Evolutionary conservation across 2,797 vertebrate species (phyloP).

Genomic region (Lycodopsis pacificus): DNA sequence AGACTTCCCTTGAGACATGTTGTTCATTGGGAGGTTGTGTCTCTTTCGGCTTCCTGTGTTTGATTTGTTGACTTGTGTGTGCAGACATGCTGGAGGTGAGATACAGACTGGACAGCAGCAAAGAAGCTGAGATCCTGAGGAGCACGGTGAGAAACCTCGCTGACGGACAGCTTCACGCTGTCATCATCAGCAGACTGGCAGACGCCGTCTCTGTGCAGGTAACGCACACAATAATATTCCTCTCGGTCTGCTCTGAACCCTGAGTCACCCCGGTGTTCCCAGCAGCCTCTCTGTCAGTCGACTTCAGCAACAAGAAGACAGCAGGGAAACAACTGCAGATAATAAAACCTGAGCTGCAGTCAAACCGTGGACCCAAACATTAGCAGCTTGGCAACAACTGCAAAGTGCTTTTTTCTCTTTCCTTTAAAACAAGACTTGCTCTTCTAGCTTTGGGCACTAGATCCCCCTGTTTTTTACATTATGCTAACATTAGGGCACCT

Average conservation of each 20-base stretch:
- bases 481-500: background rate
- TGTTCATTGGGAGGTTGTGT: background rate
- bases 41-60: background rate
- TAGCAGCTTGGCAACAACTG: background rate
- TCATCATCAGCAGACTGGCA: constrained; percentile 87
- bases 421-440: background rate
- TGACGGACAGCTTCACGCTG: constrained; percentile 87
- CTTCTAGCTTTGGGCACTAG: background rate
- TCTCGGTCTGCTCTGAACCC: background rate
- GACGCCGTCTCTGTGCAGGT: constrained; percentile 80
- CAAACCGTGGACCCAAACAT: background rate
- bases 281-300: constrained; percentile 2
- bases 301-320: background rate
- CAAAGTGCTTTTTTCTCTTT: background rate
- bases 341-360: constrained; percentile 8
- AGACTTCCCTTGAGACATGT: constrained; percentile 7
- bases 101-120: constrained; percentile 88
- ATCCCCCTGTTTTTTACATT: background rate
- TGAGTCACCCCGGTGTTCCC: background rate
- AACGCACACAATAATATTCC: constrained; percentile 2
- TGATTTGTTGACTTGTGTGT: constrained; percentile 17
- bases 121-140: constrained; percentile 85
- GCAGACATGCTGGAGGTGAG: constrained; percentile 91
- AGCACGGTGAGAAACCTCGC: constrained; percentile 87
- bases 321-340: background rate